Percentiles rank a stretch among this genome's conserved stretches.
These are phyloP conservation scores for Odiellus spinosus DNA, from an alignment of 2,888 invertebrate genomes.

Conservation along the genomic window DNA sequence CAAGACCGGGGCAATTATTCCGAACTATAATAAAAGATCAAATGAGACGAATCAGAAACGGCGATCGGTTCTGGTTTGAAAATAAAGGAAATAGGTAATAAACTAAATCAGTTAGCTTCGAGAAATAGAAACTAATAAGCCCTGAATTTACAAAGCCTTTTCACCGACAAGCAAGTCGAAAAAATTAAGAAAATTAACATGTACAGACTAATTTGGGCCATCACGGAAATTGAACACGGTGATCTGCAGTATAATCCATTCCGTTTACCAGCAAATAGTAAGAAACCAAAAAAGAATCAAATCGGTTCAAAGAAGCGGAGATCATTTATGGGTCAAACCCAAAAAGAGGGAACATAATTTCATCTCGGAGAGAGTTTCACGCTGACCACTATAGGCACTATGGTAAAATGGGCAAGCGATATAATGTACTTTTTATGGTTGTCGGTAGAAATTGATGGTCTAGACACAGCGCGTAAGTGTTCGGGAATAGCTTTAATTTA, in stretches of 20 bases:
- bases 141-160: slow-evolving; percentile 30
- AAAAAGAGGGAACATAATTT: too few relatives aligned
- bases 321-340: too few relatives aligned
- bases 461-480: too few relatives aligned
- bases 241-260: slow-evolving; percentile 38
- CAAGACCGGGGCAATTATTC: slow-evolving; percentile 39
- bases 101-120: neutral
- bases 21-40: slow-evolving; percentile 38
- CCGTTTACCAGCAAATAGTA: slow-evolving; percentile 26
- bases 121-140: neutral
- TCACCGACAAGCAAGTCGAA: slow-evolving; percentile 32
- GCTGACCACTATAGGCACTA: too few relatives aligned
- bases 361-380: too few relatives aligned
- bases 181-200: slow-evolving; percentile 34
- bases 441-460: too few relatives aligned
- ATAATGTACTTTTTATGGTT: too few relatives aligned
- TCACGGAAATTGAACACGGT: slow-evolving; percentile 32
- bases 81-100: slow-evolving; percentile 28
- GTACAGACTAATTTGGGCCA: slow-evolving; percentile 36
- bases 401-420: too few relatives aligned
- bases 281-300: slow-evolving; percentile 9
- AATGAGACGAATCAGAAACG: slow-evolving; percentile 39
- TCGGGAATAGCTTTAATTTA: too few relatives aligned
- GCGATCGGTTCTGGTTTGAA: slow-evolving; percentile 44
- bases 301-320: too few relatives aligned